Evolutionary conservation across 2,888 invertebrate species (phyloP).

Genomic region (Trachelus troglodyta): DNA sequence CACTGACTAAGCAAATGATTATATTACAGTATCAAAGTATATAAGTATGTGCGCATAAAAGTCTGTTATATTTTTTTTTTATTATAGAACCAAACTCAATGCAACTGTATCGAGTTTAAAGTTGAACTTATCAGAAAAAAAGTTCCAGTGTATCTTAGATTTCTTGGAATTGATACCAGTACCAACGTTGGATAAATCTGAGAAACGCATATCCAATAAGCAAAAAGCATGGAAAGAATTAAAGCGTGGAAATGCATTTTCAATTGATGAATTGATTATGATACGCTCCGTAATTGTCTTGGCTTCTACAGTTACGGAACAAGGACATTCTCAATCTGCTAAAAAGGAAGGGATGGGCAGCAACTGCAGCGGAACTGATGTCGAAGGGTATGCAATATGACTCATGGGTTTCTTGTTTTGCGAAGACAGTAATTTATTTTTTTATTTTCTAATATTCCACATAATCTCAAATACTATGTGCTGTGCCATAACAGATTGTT

Average conservation of each 20-base stretch:
- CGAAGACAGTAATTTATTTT: no score
- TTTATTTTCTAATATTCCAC: background rate
- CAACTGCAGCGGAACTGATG: conserved; percentile 39
- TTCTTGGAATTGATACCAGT: conserved; percentile 70
- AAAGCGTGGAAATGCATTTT: conserved; percentile 4
- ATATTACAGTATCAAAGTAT: background rate
- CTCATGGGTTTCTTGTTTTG: no score
- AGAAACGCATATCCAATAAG: conserved; percentile 21
- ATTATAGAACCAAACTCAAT: conserved; percentile 79
- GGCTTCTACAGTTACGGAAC: conserved; percentile 43
- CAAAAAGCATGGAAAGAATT: background rate
- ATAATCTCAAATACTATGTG: background rate
- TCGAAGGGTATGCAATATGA: conserved; percentile 43
- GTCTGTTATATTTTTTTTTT: conserved; percentile 28
- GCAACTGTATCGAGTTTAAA: conserved; percentile 78
- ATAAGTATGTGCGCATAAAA: background rate
- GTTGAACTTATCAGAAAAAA: conserved; percentile 80
- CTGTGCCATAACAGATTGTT: no score
- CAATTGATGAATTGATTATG: conserved; percentile 39
- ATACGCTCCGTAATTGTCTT: conserved; percentile 49
- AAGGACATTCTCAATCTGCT: conserved; percentile 39
- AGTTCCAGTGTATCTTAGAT: conserved; percentile 74
- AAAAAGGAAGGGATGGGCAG: background rate
- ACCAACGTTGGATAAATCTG: conserved; percentile 43
- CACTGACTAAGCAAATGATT: background rate